These are phyloP conservation scores for Odontothrips loti DNA, from an alignment of 2,888 invertebrate species.

Conservation along the genomic window DNA sequence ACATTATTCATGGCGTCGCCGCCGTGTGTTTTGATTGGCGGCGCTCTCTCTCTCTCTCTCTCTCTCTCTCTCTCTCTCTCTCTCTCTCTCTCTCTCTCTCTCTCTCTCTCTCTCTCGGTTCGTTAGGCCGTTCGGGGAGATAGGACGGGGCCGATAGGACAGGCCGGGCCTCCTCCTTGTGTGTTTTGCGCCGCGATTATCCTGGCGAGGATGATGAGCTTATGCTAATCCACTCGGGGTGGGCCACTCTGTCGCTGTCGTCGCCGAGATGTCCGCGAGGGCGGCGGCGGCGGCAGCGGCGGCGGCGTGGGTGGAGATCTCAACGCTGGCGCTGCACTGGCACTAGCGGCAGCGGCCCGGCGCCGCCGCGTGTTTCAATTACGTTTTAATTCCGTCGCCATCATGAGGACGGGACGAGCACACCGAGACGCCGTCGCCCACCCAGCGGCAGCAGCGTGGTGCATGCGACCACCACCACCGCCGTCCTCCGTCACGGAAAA, in stretches of 20 bases:
- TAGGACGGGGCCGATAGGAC: not conserved
- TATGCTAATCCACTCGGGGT: not conserved
- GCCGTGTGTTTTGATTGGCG: constrained; percentile 17
- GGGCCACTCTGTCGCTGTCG: not conserved
- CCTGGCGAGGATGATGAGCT: not conserved
- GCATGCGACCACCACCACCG: not conserved
- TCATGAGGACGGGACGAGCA: no score
- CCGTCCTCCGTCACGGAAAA: not conserved
- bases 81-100: not conserved
- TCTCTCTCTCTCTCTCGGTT: not conserved
- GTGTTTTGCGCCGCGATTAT: not conserved
- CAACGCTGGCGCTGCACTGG: no score
- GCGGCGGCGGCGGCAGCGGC: no score
- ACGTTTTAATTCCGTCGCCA: not conserved
- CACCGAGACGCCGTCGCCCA: not conserved
- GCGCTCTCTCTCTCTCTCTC: not conserved
- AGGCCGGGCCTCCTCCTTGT: not conserved
- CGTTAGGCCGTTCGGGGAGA: not conserved
- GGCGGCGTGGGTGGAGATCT: no score
- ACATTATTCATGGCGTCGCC: not conserved
- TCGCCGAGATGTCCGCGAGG: not conserved
- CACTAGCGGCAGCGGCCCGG: not conserved
- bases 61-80: not conserved
- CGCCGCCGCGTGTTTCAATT: not conserved
- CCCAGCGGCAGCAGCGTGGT: not conserved